phyloP scores from a whole-genome alignment of 1,140 invertebrate species.

The Drosophila virilis region DNA sequence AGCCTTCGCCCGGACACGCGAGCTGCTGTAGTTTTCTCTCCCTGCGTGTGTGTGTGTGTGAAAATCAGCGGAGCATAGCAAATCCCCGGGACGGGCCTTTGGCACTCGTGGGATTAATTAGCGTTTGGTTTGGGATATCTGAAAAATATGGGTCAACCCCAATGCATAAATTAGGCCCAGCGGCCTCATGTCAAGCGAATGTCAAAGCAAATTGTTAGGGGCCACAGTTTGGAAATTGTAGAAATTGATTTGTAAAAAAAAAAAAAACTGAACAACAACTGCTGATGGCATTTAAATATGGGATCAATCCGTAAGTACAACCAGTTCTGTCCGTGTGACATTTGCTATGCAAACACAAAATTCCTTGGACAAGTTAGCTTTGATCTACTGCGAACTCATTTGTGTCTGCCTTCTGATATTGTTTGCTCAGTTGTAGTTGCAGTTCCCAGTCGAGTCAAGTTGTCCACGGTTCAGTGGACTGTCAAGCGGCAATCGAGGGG shows the following conservation, averaged over 20 bases:
- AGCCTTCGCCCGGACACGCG: constrained; percentile 39
- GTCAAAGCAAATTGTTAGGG: constrained; percentile 65
- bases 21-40: not conserved
- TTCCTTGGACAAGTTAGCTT: constrained; percentile 53
- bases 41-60: constrained; percentile 46
- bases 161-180: constrained; percentile 39
- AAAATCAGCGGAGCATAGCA: constrained; percentile 68
- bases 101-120: constrained; percentile 71
- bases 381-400: constrained; percentile 55
- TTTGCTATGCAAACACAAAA: constrained; percentile 41
- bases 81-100: constrained; percentile 41
- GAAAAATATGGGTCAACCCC: constrained; percentile 35
- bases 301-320: constrained; percentile 27
- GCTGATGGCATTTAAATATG: constrained; percentile 27
- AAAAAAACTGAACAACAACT: constrained; percentile 39
- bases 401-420: constrained; percentile 47
- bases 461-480: constrained; percentile 55
- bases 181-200: constrained; percentile 66
- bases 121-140: constrained; percentile 64
- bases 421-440: constrained; percentile 46
- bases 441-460: constrained; percentile 38
- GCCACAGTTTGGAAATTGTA: too few species aligned
- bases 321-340: constrained; percentile 47
- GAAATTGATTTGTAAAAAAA: constrained; percentile 64
- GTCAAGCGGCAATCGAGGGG: constrained; percentile 38